Base-by-base conservation (phyloP, 1,140 invertebrate genomes). In the Drosophila ananassae region DNA sequence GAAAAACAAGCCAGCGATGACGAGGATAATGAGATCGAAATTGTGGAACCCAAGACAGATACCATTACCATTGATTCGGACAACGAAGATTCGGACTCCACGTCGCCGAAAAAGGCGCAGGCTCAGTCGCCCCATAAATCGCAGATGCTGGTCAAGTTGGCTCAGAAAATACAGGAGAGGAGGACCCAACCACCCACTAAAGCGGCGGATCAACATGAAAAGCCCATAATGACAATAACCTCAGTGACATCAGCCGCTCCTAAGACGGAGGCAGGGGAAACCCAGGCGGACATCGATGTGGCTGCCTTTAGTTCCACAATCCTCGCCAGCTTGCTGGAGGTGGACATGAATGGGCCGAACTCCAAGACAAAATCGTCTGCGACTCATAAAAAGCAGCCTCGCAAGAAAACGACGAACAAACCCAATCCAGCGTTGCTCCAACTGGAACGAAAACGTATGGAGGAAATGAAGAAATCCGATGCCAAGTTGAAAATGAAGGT, bases 1-100 rank as follows among this genome's bases (percentile, higher is more conserved):
- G 90, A 92, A 3, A 92, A 92, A 82, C 90, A 92, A 89, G 89
- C 91, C 25, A 92, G 90, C 53, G 91, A 92, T 54, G 91, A 89
- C 44, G 91, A 92, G 30, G 91, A 92, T 46, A 92, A 92, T 32
- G 91, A 92, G 63, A 90, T 92, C 2, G 91, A 91, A 64, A 92
- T 92, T 67, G 91, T 92, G 34, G 91, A 92, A 55, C 91, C 91
- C 8, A 90, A 92, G 63, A 91, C 90, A 8, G 87, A 90, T 39
- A 84, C 82, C 1, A 92, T 92, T n/a, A 91, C 90, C 30, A 83
- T 92, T 13, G 91, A 92, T 69, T 92, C 91, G 1, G 91, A 92
- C 46, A 91, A 91, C 59, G 90, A 91, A n/a, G 91, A 91, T 9
- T 6, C 5, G 1, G 85, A 91, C 1, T 12, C 39, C 17, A 44